These are phyloP conservation scores for Conopomorpha cramerella DNA, from an alignment of 1,140 invertebrate species.

Conservation along the genomic window DNA sequence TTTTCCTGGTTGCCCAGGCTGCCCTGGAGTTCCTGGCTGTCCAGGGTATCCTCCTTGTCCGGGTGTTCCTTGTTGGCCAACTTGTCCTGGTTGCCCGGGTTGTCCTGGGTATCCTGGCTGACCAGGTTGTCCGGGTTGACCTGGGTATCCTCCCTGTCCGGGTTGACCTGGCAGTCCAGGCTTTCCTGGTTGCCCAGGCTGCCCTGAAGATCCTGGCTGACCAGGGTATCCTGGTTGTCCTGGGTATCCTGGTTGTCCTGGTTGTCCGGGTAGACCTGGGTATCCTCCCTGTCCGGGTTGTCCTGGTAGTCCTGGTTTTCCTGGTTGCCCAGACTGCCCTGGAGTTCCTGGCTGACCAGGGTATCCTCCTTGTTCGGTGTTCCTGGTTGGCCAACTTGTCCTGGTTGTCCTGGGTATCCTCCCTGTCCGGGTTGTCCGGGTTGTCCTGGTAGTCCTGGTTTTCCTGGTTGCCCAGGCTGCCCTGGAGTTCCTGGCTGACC, in stretches of 20 bases:
- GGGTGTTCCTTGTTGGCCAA: slow-evolving; percentile 6
- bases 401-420: slow-evolving; percentile 9
- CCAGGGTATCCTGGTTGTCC: slow-evolving; percentile 9
- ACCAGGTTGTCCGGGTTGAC: slow-evolving; percentile 7
- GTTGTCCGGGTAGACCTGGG: slow-evolving; percentile 9
- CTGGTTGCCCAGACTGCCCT: slow-evolving; percentile 8
- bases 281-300: slow-evolving; percentile 6
- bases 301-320: slow-evolving; percentile 11
- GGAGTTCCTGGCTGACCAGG: slow-evolving; percentile 9
- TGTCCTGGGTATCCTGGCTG: slow-evolving; percentile 8
- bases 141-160: slow-evolving; percentile 9
- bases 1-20: slow-evolving; percentile 6
- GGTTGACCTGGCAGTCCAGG: slow-evolving; percentile 8
- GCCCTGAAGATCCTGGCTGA: slow-evolving; percentile 7
- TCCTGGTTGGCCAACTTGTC: slow-evolving; percentile 12
- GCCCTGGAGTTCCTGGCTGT: slow-evolving; percentile 2
- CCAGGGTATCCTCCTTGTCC: slow-evolving; percentile 5
- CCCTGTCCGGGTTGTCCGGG: slow-evolving; percentile 9
- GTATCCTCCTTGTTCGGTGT: slow-evolving; percentile 13
- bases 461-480: slow-evolving; percentile 18
- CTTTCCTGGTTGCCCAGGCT: slow-evolving; percentile 9
- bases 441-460: slow-evolving; percentile 17
- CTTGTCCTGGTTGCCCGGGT: slow-evolving; percentile 8
- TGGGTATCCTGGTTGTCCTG: slow-evolving; percentile 13
- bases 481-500: slow-evolving; percentile 8